Evolutionary conservation across 1,140 invertebrate species (phyloP).

Genomic region (Drosophila albomicans): DNA sequence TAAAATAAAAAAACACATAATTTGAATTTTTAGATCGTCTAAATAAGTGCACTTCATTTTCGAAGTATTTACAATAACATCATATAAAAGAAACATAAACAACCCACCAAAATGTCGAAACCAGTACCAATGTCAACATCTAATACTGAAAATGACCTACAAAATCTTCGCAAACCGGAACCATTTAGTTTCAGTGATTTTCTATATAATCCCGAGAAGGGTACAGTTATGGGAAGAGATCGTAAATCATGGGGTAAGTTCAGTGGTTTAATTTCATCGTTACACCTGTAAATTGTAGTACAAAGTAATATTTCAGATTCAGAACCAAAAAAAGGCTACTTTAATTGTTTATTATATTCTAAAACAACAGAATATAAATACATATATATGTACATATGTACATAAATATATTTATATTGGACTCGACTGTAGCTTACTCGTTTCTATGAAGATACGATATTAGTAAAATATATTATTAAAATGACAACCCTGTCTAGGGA

Average conservation of each 20-base stretch:
- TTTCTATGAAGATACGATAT: too few species aligned
- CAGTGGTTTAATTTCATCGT: background rate
- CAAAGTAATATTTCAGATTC: too few species aligned
- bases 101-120: constrained; percentile 77
- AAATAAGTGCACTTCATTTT: constrained; percentile 11
- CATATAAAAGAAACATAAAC: constrained; percentile 11
- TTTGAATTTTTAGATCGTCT: background rate
- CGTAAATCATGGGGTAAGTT: constrained; percentile 90
- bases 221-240: constrained; percentile 90
- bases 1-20: constrained; percentile 2
- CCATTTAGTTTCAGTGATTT: constrained; percentile 85
- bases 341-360: too few species aligned
- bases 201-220: constrained; percentile 90
- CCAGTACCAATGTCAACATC: constrained; percentile 66
- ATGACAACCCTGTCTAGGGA: too few species aligned
- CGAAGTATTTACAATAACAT: constrained; percentile 18
- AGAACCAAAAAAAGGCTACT: too few species aligned
- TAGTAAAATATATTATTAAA: too few species aligned
- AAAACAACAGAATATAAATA: too few species aligned
- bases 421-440: too few species aligned
- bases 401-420: too few species aligned
- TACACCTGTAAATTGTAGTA: background rate
- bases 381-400: too few species aligned
- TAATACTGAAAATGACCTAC: constrained; percentile 67
- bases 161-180: constrained; percentile 59